Conservation (phyloP, 2,797 vertebrate genomes). For the Hydrocynus forskahlii region DNA sequence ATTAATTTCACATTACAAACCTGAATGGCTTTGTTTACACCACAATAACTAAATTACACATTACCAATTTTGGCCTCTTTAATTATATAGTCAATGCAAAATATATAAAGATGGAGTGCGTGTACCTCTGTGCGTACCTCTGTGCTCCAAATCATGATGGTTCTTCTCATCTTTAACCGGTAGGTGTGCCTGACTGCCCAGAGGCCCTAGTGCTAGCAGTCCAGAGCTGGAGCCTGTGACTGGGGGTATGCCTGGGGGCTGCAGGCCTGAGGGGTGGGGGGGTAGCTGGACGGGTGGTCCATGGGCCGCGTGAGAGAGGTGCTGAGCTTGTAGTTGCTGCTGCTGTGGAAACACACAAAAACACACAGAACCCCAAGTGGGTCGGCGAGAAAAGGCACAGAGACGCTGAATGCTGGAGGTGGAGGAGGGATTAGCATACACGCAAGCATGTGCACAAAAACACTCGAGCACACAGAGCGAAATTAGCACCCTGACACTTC, state of each 20-base stretch:
- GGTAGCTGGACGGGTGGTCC: slow-evolving; percentile 83
- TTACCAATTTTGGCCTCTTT: slow-evolving; percentile 57
- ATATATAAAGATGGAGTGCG: neutral
- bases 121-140: slow-evolving; percentile 77
- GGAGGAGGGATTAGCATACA: slow-evolving; percentile 30
- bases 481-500: slow-evolving; percentile 43
- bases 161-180: slow-evolving; percentile 96
- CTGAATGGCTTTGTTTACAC: no score
- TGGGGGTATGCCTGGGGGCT: slow-evolving; percentile 88
- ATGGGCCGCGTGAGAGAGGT: slow-evolving; percentile 92
- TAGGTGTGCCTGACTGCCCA: slow-evolving; percentile 92
- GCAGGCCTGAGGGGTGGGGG: slow-evolving; percentile 90
- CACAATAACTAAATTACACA: neutral
- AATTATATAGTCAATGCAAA: neutral
- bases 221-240: slow-evolving; percentile 86
- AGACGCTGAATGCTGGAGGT: slow-evolving; percentile 26
- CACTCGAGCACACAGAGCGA: neutral
- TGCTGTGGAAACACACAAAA: slow-evolving; percentile 71
- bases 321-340: slow-evolving; percentile 91
- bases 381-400: slow-evolving; percentile 67
- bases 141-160: slow-evolving; percentile 92
- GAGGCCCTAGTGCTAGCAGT: slow-evolving; percentile 87
- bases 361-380: slow-evolving; percentile 68
- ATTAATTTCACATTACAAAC: no score
- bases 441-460: slow-evolving; percentile 2